These are phyloP conservation scores for Meles meles DNA, from an alignment of 2,113 vertebrate species.

Conservation along the genomic window DNA sequence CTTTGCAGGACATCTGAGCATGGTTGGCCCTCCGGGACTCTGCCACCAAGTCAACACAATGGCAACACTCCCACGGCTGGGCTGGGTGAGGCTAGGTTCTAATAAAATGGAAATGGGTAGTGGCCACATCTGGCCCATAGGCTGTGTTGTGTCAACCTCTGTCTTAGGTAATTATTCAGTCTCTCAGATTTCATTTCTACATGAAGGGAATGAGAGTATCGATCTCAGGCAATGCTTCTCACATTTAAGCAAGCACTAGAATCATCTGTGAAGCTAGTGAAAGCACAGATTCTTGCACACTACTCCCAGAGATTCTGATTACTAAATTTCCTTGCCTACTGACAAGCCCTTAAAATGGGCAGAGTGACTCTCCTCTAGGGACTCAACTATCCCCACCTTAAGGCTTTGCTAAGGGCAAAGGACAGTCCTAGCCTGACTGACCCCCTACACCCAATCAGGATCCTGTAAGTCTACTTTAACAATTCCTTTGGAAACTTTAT, in stretches of 20 bases:
- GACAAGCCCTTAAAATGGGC: no score
- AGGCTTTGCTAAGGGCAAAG: no score
- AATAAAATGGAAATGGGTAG: background rate
- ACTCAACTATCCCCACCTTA: no score
- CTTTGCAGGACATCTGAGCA: background rate
- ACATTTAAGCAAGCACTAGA: background rate
- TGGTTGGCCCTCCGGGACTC: background rate
- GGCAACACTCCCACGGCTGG: rapidly evolving
- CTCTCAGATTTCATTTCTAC: background rate
- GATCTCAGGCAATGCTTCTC: background rate
- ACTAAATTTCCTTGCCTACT: no score
- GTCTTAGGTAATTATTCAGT: background rate
- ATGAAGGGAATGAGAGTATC: background rate
- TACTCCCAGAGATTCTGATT: background rate
- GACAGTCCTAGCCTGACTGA: no score
- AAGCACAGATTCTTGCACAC: background rate
- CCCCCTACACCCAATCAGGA: no score
- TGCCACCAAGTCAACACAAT: background rate
- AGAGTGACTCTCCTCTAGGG: no score
- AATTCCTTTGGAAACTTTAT: no score
- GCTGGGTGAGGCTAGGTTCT: background rate
- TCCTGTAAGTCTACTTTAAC: no score
- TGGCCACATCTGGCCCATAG: no score
- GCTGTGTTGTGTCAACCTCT: background rate
- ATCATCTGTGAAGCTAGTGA: background rate